Conservation (phyloP, 2,888 invertebrate species). For the Yponomeuta sedellus region DNA sequence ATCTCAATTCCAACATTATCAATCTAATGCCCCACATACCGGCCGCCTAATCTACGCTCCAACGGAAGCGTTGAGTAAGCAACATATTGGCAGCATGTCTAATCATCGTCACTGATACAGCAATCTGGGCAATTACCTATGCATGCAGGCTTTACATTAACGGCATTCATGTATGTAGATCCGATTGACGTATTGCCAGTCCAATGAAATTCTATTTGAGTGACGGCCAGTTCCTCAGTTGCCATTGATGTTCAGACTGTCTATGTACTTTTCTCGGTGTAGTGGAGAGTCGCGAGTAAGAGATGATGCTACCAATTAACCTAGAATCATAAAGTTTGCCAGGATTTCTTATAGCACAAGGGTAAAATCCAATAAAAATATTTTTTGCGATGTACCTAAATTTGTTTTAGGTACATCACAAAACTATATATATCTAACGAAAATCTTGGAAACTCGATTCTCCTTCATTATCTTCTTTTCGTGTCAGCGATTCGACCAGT, state of each 20-base stretch:
- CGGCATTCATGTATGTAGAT: neutral
- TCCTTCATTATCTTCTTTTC: too few species aligned
- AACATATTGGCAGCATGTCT: neutral
- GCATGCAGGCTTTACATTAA: neutral
- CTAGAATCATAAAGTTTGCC: too few species aligned
- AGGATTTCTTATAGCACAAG: too few species aligned
- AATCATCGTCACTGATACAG: conserved; percentile 1
- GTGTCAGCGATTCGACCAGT: too few species aligned
- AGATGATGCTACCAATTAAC: too few species aligned
- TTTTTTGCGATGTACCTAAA: too few species aligned
- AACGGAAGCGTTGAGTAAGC: neutral
- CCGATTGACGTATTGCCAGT: neutral
- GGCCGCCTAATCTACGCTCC: neutral
- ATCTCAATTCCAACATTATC: neutral
- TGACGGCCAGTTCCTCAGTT: neutral
- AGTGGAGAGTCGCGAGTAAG: too few species aligned
- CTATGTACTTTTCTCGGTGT: neutral
- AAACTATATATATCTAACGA: too few species aligned
- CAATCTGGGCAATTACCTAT: neutral
- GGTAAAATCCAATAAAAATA: too few species aligned
- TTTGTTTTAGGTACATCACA: too few species aligned
- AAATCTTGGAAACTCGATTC: too few species aligned
- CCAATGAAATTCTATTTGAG: neutral
- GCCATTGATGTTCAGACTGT: neutral
- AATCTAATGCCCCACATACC: neutral